Percentiles rank a stretch among this genome's conserved stretches.
These are phyloP conservation scores for Bombus haemorrhoidalis DNA, from an alignment of 1,140 invertebrate species.

Conservation along the genomic window DNA sequence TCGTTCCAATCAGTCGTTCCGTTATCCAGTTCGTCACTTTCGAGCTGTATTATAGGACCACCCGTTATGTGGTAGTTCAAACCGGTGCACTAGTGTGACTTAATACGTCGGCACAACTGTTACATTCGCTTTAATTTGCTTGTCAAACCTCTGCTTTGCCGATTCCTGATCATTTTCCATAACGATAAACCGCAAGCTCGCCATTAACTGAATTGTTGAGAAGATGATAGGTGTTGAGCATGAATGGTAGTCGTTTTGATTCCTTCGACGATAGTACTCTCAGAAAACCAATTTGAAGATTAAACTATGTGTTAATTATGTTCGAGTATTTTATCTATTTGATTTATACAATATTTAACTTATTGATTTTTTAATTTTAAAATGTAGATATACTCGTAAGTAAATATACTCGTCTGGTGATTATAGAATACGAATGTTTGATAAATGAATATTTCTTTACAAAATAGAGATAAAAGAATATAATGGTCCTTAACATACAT, in stretches of 20 bases:
- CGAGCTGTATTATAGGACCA: slow-evolving; percentile 22
- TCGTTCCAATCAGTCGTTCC: background rate
- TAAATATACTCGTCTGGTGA: no score
- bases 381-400: background rate
- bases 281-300: no score
- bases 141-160: background rate
- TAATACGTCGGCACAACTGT: background rate
- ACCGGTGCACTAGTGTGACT: background rate
- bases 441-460: background rate
- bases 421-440: background rate
- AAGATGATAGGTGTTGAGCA: background rate
- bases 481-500: background rate
- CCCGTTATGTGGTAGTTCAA: slow-evolving; percentile 34
- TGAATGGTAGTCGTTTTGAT: background rate
- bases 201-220: background rate
- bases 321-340: no score
- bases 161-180: background rate
- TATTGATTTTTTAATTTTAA: no score
- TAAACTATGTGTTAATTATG: no score
- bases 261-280: background rate
- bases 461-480: background rate
- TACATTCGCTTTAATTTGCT: slow-evolving; percentile 16
- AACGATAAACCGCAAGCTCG: background rate
- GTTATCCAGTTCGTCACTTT: background rate
- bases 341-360: no score